Evolutionary conservation across 1,140 invertebrate species (phyloP).

Genomic region (Dufourea novaeangliae): DNA sequence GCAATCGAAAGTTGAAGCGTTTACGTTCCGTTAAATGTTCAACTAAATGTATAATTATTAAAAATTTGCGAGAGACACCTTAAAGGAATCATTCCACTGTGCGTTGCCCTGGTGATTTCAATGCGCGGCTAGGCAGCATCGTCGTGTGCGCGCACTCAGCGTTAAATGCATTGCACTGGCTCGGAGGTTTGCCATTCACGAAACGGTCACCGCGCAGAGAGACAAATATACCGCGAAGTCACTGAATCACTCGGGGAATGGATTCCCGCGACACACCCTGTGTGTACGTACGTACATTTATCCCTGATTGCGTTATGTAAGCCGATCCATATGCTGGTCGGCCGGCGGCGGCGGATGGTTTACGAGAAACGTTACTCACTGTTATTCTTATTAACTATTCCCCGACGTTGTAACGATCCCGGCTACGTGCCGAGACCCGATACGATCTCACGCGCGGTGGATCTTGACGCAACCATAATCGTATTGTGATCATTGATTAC

Average conservation of each 20-base stretch:
- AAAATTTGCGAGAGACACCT: not conserved
- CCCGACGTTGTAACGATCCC: constrained; percentile 44
- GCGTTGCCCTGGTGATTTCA: not conserved
- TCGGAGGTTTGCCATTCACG: not conserved
- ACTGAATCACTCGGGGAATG: constrained; percentile 15
- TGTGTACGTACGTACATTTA: constrained; percentile 17
- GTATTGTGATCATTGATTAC: constrained; percentile 49
- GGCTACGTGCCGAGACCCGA: constrained; percentile 29
- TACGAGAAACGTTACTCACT: constrained; percentile 58
- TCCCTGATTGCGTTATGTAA: constrained; percentile 59
- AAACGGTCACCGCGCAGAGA: not conserved
- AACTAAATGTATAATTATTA: too few species aligned
- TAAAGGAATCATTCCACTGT: too few species aligned
- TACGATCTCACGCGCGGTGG: constrained; percentile 8
- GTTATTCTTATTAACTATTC: constrained; percentile 64
- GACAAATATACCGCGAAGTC: not conserved
- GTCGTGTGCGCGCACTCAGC: too few species aligned
- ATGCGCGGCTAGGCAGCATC: not conserved
- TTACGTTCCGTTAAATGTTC: too few species aligned
- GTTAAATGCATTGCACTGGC: not conserved
- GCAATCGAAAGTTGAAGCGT: too few species aligned
- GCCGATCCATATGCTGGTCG: constrained; percentile 53
- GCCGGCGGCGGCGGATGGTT: constrained; percentile 43
- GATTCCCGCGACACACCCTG: constrained; percentile 36
- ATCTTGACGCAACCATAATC: constrained; percentile 56